Evolutionary conservation across 2,113 vertebrate species (phyloP), one percentile per base, ranked within the genome.

Genomic region (Abramis brama): DNA sequence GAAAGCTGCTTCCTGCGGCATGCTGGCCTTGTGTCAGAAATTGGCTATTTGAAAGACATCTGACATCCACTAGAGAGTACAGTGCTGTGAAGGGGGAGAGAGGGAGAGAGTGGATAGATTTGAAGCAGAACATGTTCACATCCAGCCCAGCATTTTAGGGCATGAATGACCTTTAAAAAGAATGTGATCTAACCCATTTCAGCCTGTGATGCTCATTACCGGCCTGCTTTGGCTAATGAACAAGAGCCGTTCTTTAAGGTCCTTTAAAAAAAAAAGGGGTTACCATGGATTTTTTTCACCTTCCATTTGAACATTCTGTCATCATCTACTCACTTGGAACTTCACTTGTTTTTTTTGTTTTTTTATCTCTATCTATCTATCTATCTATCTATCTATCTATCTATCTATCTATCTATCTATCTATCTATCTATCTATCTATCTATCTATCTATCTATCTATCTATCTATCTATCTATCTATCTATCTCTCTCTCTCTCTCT

Each of bases 21-120:
- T 52, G 11, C 59, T 85, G 59, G 45, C 25, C 59, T 85, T 13
- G 73, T 77, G 74, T 85, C 83, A 85, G 75, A 84, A 47, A 85
- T 21, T 71, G 75, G 43, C 74, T n/a, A 21, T 78, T 68, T 78
- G 60, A 85, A 85, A 85, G 43, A n/a, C 74, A 78, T 76, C 74
- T 77, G 83, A 84, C 73, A 84, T 84, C 83, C 83, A 47, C 36
- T 50, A 9, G 62, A 82, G 43, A 82, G 25, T 50, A 70, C 27
- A 52, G 62, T 6, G 19, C 47, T 78, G 57, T 66, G 66, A 23
- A 36, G 60, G 25, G 30, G 25, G 12, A 73, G 82, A 19, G 25
- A 50, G 59, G 2, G 45, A 64, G 59, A 15, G 55, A 36, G 25
- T 0, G 19, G 36, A 76, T 30, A 62, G 59, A 64, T 77, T 33